Conservation (phyloP, 2,888 invertebrate species). For the Octodonta nipae region DNA sequence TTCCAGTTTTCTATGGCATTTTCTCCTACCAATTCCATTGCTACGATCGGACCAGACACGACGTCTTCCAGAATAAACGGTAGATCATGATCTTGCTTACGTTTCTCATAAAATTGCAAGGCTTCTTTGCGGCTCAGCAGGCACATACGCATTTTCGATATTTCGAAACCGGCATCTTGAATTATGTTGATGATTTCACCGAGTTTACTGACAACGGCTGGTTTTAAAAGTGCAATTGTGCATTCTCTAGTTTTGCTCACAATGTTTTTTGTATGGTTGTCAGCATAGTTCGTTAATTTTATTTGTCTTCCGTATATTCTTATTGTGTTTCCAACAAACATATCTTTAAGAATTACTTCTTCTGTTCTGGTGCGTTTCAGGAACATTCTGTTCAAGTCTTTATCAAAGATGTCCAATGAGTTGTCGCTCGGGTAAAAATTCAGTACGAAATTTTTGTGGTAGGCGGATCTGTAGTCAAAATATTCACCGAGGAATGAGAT, state of each 20-base stretch:
- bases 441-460: slow-evolving; percentile 60
- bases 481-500: slow-evolving; percentile 66
- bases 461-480: slow-evolving; percentile 68
- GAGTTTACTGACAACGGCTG: slow-evolving; percentile 50
- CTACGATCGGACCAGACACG: slow-evolving; percentile 54
- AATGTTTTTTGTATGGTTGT: slow-evolving; percentile 50
- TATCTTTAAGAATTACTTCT: slow-evolving; percentile 48
- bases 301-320: slow-evolving; percentile 62
- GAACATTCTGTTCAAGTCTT: slow-evolving; percentile 27
- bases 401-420: slow-evolving; percentile 56
- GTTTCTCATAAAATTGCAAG: slow-evolving; percentile 46
- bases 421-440: slow-evolving; percentile 65
- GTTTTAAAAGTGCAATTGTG: slow-evolving; percentile 68
- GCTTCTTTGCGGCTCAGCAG: slow-evolving; percentile 47
- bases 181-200: slow-evolving; percentile 64
- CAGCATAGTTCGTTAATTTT: slow-evolving; percentile 59
- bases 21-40: slow-evolving; percentile 60
- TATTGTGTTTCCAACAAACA: slow-evolving; percentile 53
- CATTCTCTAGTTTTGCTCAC: slow-evolving; percentile 51
- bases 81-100: slow-evolving; percentile 45
- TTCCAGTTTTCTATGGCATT: slow-evolving; percentile 48
- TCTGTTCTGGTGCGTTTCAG: slow-evolving; percentile 55
- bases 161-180: slow-evolving; percentile 40
- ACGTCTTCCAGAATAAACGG: slow-evolving; percentile 53
- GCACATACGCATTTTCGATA: slow-evolving; percentile 52